Percentiles rank a stretch among this genome's conserved stretches.
Evolutionary conservation across 2,888 invertebrate species (phyloP).

Genomic region (Tuta absoluta): DNA sequence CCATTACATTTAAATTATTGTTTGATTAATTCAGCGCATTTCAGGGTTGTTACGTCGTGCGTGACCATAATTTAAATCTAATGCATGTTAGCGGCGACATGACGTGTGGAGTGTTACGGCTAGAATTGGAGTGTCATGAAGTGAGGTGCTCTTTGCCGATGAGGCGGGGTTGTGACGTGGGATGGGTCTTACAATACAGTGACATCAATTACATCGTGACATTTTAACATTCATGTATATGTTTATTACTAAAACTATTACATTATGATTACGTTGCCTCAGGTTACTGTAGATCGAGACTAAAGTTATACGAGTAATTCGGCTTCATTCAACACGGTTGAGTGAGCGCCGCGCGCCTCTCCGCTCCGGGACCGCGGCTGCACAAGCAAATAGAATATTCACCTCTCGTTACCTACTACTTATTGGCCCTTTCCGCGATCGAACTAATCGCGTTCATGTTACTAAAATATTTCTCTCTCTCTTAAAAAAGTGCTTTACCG

Average conservation of each 20-base stretch:
- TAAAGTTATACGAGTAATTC: conserved; percentile 61
- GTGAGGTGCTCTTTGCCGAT: conserved; percentile 31
- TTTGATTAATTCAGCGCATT: neutral
- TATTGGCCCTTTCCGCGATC: conserved; percentile 48
- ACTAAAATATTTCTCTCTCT: conserved; percentile 58
- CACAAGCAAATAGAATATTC: conserved; percentile 42
- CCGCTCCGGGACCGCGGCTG: conserved; percentile 58
- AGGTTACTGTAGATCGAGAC: conserved; percentile 46
- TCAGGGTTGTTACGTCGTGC: neutral
- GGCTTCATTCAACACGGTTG: conserved; percentile 53
- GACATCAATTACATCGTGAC: conserved; percentile 49
- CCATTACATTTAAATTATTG: conserved; percentile 17
- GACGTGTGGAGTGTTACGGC: neutral
- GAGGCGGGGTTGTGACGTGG: conserved; percentile 40
- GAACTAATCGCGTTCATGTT: conserved; percentile 36
- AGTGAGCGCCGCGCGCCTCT: conserved; percentile 45
- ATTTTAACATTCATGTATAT: conserved; percentile 51
- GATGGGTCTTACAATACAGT: conserved; percentile 40
- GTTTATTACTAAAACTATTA: conserved; percentile 51
- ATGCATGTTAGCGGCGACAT: neutral
- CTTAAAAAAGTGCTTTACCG: conserved; percentile 47
- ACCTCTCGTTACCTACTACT: conserved; percentile 38
- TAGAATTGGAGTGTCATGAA: conserved; percentile 12
- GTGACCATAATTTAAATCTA: conserved; percentile 2
- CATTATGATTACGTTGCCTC: conserved; percentile 41